phyloP scores from a whole-genome alignment of 2,888 invertebrate genomes.

The Dichetophora obliterata region DNA sequence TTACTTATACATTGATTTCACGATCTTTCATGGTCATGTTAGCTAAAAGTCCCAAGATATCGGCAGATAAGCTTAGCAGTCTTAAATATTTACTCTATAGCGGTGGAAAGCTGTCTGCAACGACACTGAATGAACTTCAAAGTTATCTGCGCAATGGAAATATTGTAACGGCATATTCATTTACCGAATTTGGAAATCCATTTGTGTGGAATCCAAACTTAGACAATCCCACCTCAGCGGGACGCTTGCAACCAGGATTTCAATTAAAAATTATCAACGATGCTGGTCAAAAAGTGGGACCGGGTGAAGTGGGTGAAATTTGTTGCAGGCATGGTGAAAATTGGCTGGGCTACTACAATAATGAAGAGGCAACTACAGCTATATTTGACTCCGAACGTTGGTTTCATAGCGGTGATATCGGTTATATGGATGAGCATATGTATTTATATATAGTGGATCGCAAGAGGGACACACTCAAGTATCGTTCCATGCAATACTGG shows the following conservation, averaged over 20 bases:
- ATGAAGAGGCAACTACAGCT: constrained; percentile 52
- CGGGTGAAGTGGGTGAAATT: constrained; percentile 60
- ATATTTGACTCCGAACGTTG: constrained; percentile 57
- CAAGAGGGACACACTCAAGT: constrained; percentile 61
- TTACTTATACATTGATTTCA: constrained; percentile 53
- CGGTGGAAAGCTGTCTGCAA: constrained; percentile 53
- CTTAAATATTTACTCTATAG: constrained; percentile 54
- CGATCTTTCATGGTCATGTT: constrained; percentile 56
- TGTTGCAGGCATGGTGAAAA: constrained; percentile 45
- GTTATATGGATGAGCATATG: constrained; percentile 61
- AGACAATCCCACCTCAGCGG: constrained; percentile 52
- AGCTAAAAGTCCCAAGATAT: constrained; percentile 50
- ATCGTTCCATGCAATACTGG: constrained; percentile 47
- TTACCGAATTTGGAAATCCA: constrained; percentile 56
- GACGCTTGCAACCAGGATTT: constrained; percentile 51
- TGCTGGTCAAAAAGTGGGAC: constrained; percentile 51
- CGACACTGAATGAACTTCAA: constrained; percentile 52
- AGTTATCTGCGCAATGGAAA: constrained; percentile 51
- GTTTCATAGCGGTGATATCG: constrained; percentile 64
- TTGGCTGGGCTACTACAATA: constrained; percentile 63
- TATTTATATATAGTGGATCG: constrained; percentile 58
- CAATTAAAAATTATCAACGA: constrained; percentile 57
- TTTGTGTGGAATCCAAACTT: constrained; percentile 42
- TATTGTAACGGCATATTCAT: constrained; percentile 56
- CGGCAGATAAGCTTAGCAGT: constrained; percentile 50